These are phyloP conservation scores for Drosophila tani DNA, from an alignment of 1,140 invertebrate genomes.

Conservation along the genomic window DNA sequence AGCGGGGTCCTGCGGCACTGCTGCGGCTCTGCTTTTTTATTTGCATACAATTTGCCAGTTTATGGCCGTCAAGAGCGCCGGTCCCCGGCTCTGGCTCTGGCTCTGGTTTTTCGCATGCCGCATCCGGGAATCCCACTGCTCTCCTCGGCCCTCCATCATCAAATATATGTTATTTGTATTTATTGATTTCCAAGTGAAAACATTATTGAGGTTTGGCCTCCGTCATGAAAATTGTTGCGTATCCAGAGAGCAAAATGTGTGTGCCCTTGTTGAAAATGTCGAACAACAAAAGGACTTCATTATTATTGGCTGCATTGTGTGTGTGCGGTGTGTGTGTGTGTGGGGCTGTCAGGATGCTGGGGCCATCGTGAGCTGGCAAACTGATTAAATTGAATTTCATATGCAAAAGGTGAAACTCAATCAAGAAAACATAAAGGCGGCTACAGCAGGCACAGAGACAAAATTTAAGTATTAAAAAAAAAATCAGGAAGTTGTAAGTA, in stretches of 20 bases:
- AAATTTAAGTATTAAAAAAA: not conserved
- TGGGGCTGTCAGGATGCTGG: conserved; percentile 34
- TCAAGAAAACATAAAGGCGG: conserved; percentile 80
- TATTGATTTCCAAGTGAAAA: conserved; percentile 82
- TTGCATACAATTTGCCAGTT: conserved; percentile 81
- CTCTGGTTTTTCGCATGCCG: conserved; percentile 21
- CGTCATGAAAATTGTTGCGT: conserved; percentile 42
- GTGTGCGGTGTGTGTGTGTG: conserved; percentile 14
- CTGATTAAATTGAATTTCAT: conserved; percentile 84
- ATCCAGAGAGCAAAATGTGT: conserved; percentile 65
- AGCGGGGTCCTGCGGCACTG: conserved; percentile 53
- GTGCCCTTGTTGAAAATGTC: conserved; percentile 60
- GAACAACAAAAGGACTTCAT: conserved; percentile 81
- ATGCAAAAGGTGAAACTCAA: conserved; percentile 83
- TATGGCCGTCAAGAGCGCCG: conserved; percentile 61
- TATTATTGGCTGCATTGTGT: conserved; percentile 76
- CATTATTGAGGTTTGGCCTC: conserved; percentile 71
- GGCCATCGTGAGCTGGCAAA: conserved; percentile 64
- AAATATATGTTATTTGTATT: conserved; percentile 80
- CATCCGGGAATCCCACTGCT: not conserved
- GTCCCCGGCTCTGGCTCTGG: conserved; percentile 13
- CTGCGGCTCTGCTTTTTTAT: conserved; percentile 66
- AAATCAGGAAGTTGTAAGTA: not conserved
- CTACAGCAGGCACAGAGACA: conserved; percentile 3
- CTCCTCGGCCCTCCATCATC: conserved; percentile 1